Percentiles rank a stretch among this genome's conserved stretches.
These are phyloP conservation scores for Eupithecia insigniata DNA, from an alignment of 2,888 invertebrate genomes.

Conservation along the genomic window DNA sequence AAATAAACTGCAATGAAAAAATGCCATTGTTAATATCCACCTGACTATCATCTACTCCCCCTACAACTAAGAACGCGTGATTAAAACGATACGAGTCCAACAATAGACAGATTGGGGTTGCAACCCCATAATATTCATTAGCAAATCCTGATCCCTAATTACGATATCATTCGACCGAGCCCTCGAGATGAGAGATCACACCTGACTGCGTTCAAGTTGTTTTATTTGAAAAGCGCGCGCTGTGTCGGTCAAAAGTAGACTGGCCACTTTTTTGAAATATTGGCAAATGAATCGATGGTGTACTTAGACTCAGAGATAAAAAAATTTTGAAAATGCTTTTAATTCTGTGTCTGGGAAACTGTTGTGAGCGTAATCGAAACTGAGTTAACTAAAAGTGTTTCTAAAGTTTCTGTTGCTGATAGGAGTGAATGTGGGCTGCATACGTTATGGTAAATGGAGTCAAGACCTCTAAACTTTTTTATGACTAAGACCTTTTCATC, in stretches of 20 bases:
- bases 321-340: neutral
- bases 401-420: neutral
- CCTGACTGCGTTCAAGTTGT: conserved; percentile 69
- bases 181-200: conserved; percentile 69
- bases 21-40: conserved; percentile 10
- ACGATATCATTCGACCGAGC: conserved; percentile 60
- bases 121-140: conserved; percentile 80
- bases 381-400: neutral
- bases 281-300: neutral
- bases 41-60: conserved; percentile 20
- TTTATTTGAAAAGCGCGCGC: conserved; percentile 65
- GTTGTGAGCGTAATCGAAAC: neutral
- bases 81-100: conserved; percentile 72
- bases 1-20: neutral
- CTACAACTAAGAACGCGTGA: conserved; percentile 41
- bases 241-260: neutral
- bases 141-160: conserved; percentile 70
- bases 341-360: neutral
- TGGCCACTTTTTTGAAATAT: neutral
- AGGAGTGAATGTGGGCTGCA: neutral
- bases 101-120: conserved; percentile 68
- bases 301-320: neutral
- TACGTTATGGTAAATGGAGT: neutral
- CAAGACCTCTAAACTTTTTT: neutral
- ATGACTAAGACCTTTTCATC: neutral